Evolutionary conservation across 2,113 vertebrate species (phyloP).

Genomic region (Loxodonta africana): DNA sequence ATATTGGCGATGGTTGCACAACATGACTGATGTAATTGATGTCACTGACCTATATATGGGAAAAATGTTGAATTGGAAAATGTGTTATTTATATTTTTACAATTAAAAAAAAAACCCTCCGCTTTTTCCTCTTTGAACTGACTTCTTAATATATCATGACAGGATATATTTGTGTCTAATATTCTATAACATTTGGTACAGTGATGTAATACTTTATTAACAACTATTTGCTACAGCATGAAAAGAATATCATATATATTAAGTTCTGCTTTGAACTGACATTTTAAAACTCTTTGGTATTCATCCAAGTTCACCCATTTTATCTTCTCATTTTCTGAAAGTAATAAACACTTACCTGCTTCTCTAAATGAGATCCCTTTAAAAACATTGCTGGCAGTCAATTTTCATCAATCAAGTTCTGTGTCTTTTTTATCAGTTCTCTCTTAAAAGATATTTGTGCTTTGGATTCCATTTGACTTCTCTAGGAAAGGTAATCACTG

Average conservation of each 20-base stretch:
- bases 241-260: neutral
- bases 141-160: neutral
- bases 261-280: neutral
- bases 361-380: slow-evolving; percentile 54
- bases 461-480: neutral
- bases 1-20: neutral
- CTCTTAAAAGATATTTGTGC: neutral
- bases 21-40: neutral
- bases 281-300: slow-evolving; percentile 49
- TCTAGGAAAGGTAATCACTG: slow-evolving; percentile 40
- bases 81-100: neutral
- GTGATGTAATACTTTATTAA: neutral
- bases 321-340: neutral
- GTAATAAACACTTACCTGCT: neutral
- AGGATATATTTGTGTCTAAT: neutral
- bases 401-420: slow-evolving; percentile 29
- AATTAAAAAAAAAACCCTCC: neutral
- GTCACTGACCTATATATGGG: neutral
- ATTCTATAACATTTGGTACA: neutral
- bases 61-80: neutral
- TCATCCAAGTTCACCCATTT: neutral
- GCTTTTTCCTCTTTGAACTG: neutral
- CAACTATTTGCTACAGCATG: neutral
- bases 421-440: neutral
- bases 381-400: slow-evolving; percentile 14